phyloP scores from a whole-genome alignment of 2,888 invertebrate genomes.

The Litoditis marina region DNA sequence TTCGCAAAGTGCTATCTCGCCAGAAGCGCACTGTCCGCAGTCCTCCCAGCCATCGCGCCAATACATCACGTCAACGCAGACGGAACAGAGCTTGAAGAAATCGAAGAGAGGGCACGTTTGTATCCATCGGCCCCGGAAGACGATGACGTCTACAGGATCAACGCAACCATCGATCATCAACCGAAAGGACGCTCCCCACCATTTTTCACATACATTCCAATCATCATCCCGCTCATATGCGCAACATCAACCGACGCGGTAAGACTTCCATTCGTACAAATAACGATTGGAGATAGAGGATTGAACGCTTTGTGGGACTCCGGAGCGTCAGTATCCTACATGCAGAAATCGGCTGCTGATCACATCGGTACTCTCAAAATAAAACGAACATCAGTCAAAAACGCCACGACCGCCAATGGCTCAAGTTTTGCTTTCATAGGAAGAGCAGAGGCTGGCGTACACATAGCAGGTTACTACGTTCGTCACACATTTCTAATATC shows the following conservation, averaged over 20 bases:
- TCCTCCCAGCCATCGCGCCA: too few relatives aligned
- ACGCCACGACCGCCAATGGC: conserved; percentile 1
- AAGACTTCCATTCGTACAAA: conserved; percentile 1
- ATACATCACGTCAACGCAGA: too few relatives aligned
- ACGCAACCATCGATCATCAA: too few relatives aligned
- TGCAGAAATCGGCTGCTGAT: neutral
- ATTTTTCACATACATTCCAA: too few relatives aligned
- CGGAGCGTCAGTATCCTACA: neutral
- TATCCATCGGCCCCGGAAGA: too few relatives aligned
- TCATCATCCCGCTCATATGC: too few relatives aligned
- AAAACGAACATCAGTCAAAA: neutral
- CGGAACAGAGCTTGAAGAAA: too few relatives aligned
- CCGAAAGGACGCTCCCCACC: too few relatives aligned
- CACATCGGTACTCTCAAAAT: neutral
- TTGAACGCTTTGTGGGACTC: conserved; percentile 4
- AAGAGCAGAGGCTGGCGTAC: neutral
- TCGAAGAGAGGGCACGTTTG: too few relatives aligned
- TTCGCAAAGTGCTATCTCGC: neutral
- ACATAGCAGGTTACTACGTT: neutral
- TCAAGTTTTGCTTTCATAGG: neutral
- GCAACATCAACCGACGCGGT: too few relatives aligned
- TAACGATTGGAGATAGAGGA: neutral
- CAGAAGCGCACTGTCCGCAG: too few relatives aligned
- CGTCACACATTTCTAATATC: neutral
- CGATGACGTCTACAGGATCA: too few relatives aligned